A percentile compares a stretch with the other conserved stretches of the same genome.
Evolutionary conservation across 2,797 vertebrate species (phyloP).

Genomic region (Epinephelus coioides): DNA sequence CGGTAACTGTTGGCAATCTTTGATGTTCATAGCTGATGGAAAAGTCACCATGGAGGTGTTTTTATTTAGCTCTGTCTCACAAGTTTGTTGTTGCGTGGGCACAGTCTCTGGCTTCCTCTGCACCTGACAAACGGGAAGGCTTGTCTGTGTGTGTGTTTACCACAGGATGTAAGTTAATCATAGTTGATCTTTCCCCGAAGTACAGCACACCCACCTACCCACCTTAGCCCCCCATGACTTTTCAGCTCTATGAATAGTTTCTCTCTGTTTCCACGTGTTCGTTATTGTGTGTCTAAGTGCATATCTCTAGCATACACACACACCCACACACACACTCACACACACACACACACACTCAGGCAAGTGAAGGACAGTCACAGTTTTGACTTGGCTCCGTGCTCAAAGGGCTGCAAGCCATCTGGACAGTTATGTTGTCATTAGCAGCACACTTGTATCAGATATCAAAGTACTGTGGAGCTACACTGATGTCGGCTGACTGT

Average conservation of each 20-base stretch:
- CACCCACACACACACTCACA: conserved; percentile 16
- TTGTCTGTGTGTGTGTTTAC: conserved; percentile 14
- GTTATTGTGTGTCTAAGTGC: conserved; percentile 6
- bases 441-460: conserved; percentile 39
- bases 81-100: conserved; percentile 71
- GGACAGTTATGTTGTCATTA: conserved; percentile 42
- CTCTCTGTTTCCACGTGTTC: conserved; percentile 28
- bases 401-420: conserved; percentile 50
- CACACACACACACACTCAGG: conserved; percentile 11
- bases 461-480: conserved; percentile 36
- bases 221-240: conserved; percentile 40
- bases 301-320: neutral
- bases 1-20: conserved; percentile 2
- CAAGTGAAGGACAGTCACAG: conserved; percentile 45
- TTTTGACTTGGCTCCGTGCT: conserved; percentile 43
- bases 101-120: conserved; percentile 48
- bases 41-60: conserved; percentile 32
- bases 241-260: conserved; percentile 66
- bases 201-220: conserved; percentile 24
- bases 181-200: conserved; percentile 68
- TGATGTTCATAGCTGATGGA: conserved; percentile 43
- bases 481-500: conserved; percentile 22
- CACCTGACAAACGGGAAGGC: conserved; percentile 73
- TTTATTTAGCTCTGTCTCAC: conserved; percentile 45
- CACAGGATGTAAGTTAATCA: conserved; percentile 62